Base-by-base conservation (phyloP, 2,113 vertebrate genomes). In the Ammodramus savannarum region DNA sequence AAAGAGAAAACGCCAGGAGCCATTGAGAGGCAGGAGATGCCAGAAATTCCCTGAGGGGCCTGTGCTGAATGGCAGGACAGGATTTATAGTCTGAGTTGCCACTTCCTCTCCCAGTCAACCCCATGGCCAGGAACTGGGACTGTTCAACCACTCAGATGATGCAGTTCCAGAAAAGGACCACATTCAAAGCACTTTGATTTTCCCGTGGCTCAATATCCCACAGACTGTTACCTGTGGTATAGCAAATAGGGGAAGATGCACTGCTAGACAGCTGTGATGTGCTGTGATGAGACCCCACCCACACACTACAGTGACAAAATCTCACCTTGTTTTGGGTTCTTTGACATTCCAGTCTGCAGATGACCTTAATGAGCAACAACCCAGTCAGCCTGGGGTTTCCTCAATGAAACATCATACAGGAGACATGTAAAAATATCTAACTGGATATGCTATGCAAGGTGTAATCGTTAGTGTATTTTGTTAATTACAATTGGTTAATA, bases 41-140 rank as follows among this genome's bases (percentile, higher is more conserved):
- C 18, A 39, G 9, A 25, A 44, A 34, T 11, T 65, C 27, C 36
- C n/a, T 16, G 20, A 17, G 46, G 29, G 11, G 36, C 6, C 54
- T 3, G 7, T 3, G 21, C 0, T 1, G 46, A 61, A 43, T 0
- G 1, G 12, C 25, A 31, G 31, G 7, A 26, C 21, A 55, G 76
- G 18, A 55, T 43, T 59, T 18, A n/a, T 7, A 39, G 55, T 21
- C 9, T 25, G 58, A 69, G 63, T 2, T n/a, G 27, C 43, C 43
- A 29, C 14, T n/a, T 21, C 27, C 39, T 85, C 43, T 78, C 34
- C 43, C 38, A 66, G 0, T 26, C 39, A 49, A 23, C 20, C 23
- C 36, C 29, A 23, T 2, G 34, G 69, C 48, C 57, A 55, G n/a
- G n/a, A 71, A 29, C 46, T 55, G 59, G 18, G 43, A 32, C 44